phyloP scores from a whole-genome alignment of 2,888 invertebrate species.

The Drosophila monieri region DNA sequence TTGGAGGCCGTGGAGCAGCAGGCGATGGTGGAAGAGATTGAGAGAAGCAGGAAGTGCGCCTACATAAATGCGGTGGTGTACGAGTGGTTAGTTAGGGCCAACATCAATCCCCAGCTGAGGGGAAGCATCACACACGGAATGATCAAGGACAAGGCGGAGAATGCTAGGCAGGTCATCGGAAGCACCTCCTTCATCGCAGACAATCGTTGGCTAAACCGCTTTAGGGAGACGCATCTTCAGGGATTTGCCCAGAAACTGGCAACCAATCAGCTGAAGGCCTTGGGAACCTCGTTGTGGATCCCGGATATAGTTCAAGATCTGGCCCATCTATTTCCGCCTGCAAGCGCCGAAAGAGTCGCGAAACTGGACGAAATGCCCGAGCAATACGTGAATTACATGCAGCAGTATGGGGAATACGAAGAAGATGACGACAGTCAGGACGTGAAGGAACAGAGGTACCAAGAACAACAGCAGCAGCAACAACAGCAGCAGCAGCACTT shows the following conservation, averaged over 20 bases:
- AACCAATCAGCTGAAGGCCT: constrained; percentile 77
- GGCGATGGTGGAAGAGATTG: constrained; percentile 80
- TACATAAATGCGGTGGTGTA: constrained; percentile 82
- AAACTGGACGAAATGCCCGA: constrained; percentile 81
- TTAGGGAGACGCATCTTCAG: constrained; percentile 79
- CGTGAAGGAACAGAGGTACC: constrained; percentile 65
- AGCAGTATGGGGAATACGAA: constrained; percentile 81
- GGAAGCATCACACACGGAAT: constrained; percentile 82
- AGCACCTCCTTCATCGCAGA: constrained; percentile 78
- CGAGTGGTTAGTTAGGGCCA: constrained; percentile 82
- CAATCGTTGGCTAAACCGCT: constrained; percentile 82
- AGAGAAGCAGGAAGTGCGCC: constrained; percentile 81
- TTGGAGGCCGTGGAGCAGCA: constrained; percentile 79
- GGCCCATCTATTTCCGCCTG: constrained; percentile 78
- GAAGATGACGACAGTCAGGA: constrained; percentile 80
- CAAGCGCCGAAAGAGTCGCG: constrained; percentile 78
- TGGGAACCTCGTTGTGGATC: constrained; percentile 80
- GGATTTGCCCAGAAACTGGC: constrained; percentile 81
- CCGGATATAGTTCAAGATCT: constrained; percentile 81
- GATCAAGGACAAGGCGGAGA: constrained; percentile 82
- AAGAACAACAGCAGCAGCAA: constrained; percentile 63
- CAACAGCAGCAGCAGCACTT: constrained; percentile 70
- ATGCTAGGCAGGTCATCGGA: constrained; percentile 78
- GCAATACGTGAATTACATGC: constrained; percentile 80
- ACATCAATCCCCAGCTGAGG: constrained; percentile 79